Evolutionary conservation across 2,888 invertebrate genomes (phyloP), one percentile per base, ranked within the genome.

Genomic region (Caenorhabditis imperialis): DNA sequence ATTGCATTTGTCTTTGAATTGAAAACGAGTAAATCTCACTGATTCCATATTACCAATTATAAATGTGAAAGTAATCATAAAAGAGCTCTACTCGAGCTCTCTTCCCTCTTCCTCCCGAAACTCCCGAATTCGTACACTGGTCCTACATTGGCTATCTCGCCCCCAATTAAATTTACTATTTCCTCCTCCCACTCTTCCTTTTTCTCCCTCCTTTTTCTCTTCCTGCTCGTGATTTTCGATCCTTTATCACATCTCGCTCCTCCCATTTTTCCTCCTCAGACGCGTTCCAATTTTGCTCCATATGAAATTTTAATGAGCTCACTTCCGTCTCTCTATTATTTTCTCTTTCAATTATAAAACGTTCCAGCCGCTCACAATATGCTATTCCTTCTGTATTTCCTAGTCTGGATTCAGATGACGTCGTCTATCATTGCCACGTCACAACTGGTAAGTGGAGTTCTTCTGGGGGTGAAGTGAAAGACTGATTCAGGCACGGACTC

Each of bases 141-240:
- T n/a, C n/a, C n/a, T n/a, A n/a, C n/a, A 30, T 6, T 30, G 30
- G 30, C 30, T 30, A 30, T 30, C 30, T 30, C n/a, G n/a, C n/a
- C n/a, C 25, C 53, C 61, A 61, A 61, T 61, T 61, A 61, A 61
- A 51, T 61, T 61, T 51, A 51, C 61, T 35, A 61, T 27, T 51
- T 50, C 48, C 44, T 27, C 18, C 20, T 12, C 22, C 8, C 12
- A 3, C 30, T 55, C 45, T 45, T 33, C 53, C 53, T 55, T 33
- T 55, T 33, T 55, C 25, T 55, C 55, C 27, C 30, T 20, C 14
- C 22, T 27, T 40, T 27, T 23, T 3, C 10, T 22, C 37, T 3
- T 37, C 37, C 12, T 37, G 12, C 14, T 12, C 37, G 5, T 12
- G 37, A 37, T 37, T 37, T 37, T 16, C n/a, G 37, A 16, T 37